These are phyloP conservation scores for Galerucella calmariensis DNA, from an alignment of 2,888 invertebrate genomes.

Conservation along the genomic window DNA sequence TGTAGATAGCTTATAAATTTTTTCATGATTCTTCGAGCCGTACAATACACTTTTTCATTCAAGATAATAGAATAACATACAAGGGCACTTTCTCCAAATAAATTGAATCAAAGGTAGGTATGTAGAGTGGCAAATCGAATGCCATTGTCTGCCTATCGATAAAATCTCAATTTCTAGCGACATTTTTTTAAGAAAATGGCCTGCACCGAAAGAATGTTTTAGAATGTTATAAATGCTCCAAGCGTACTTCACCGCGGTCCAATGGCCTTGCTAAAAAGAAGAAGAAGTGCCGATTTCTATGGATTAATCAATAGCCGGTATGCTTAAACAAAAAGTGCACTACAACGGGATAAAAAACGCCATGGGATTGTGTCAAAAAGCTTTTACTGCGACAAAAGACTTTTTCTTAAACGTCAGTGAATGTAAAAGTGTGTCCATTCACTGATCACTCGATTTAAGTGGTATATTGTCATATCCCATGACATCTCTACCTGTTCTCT, in stretches of 20 bases:
- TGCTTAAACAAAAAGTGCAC: conserved; percentile 57
- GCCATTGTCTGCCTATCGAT: conserved; percentile 34
- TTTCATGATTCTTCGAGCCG: not conserved
- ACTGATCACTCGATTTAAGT: conserved; percentile 65
- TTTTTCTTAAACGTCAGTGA: conserved; percentile 61
- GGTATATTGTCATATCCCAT: conserved; percentile 64
- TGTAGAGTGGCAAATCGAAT: conserved; percentile 39
- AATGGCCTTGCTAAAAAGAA: conserved; percentile 49
- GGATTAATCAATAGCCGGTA: conserved; percentile 56
- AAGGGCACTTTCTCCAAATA: conserved; percentile 18
- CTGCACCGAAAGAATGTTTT: conserved; percentile 50
- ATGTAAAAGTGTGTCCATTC: conserved; percentile 64
- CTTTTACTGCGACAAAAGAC: conserved; percentile 66
- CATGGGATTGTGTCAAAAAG: conserved; percentile 65
- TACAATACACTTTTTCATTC: not conserved
- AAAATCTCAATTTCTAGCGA: conserved; percentile 34
- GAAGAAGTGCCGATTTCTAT: conserved; percentile 57
- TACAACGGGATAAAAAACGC: conserved; percentile 55
- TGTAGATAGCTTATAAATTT: not conserved
- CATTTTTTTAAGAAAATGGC: conserved; percentile 32
- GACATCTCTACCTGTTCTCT: conserved; percentile 47
- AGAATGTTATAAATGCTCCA: conserved; percentile 27
- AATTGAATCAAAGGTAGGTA: conserved; percentile 24
- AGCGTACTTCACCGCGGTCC: conserved; percentile 51
- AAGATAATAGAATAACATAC: not conserved